These are phyloP conservation scores for Acrobasis suavella DNA, from an alignment of 2,888 invertebrate genomes.

Conservation along the genomic window DNA sequence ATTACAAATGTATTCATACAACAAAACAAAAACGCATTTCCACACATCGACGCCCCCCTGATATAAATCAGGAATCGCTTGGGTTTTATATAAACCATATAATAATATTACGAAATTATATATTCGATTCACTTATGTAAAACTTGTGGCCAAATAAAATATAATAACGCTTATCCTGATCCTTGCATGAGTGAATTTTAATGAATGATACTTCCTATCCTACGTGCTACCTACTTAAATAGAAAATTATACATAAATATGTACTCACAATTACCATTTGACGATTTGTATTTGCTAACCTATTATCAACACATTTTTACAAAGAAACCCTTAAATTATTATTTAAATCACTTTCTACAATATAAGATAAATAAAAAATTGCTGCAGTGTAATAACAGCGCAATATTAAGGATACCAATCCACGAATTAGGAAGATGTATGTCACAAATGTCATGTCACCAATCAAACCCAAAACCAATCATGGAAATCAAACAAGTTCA, in stretches of 20 bases:
- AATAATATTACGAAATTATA: not conserved
- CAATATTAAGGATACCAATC: too few species aligned
- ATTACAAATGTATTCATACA: too few species aligned
- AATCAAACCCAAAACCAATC: too few species aligned
- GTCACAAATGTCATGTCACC: too few species aligned
- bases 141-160: not conserved
- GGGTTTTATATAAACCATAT: not conserved
- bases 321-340: not conserved
- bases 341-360: not conserved
- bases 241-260: not conserved
- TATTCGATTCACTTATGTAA: not conserved
- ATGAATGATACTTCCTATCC: not conserved
- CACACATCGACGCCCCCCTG: not conserved
- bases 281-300: not conserved
- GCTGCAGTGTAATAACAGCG: not conserved
- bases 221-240: not conserved
- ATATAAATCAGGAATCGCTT: not conserved
- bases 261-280: slow-evolving; percentile 1
- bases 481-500: slow-evolving; percentile 12
- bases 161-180: not conserved
- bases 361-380: not conserved
- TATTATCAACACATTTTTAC: slow-evolving; percentile 5
- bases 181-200: not conserved
- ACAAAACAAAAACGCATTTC: not conserved
- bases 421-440: too few species aligned